Conservation (phyloP, 2,797 vertebrate species). For the Danio aesculapii region DNA sequence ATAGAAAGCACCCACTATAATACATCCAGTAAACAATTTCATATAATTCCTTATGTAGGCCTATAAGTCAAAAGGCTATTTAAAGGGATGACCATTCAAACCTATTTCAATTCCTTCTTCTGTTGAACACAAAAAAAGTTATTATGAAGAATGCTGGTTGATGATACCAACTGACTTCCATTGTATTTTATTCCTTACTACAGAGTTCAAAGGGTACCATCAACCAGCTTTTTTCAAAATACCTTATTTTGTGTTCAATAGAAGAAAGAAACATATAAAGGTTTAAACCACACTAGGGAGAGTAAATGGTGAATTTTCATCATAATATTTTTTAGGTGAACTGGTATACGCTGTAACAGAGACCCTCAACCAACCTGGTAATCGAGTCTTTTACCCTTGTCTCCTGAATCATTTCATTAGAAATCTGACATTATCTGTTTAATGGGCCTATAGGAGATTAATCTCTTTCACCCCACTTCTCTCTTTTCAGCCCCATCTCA, state of each 20-base stretch:
- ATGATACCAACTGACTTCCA: no score
- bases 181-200: no score
- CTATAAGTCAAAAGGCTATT: conserved; percentile 6
- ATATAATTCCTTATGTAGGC: not conserved
- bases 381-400: conserved; percentile 41
- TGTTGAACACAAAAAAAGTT: no score
- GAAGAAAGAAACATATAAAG: no score
- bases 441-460: conserved; percentile 44
- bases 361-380: conserved; percentile 6
- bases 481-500: conserved; percentile 38
- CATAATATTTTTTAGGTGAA: no score
- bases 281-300: no score
- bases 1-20: not conserved
- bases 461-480: conserved; percentile 50
- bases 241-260: no score
- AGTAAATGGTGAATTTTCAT: no score
- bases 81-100: not conserved
- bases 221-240: no score
- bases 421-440: conserved; percentile 44
- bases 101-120: no score
- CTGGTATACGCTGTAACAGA: not conserved
- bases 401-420: conserved; percentile 51
- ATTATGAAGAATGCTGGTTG: no score
- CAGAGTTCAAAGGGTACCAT: no score
- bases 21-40: not conserved